Conservation (phyloP, 1,140 invertebrate species). For the Temnothorax nylanderi region DNA sequence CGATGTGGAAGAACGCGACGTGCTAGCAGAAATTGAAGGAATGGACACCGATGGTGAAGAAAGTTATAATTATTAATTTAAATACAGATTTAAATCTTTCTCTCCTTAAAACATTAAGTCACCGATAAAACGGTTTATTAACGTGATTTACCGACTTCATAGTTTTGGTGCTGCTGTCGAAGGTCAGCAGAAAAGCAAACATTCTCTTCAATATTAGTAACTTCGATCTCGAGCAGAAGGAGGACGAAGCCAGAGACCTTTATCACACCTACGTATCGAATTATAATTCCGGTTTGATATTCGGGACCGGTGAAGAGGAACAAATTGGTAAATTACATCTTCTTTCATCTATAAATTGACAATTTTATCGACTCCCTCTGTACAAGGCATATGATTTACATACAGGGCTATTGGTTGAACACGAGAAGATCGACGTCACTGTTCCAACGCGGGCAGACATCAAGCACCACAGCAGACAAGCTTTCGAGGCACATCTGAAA, state of each 20-base stretch:
- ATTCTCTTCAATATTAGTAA: slow-evolving; percentile 75
- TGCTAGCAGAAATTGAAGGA: slow-evolving; percentile 51
- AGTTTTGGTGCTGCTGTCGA: slow-evolving; percentile 77
- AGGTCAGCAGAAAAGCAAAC: slow-evolving; percentile 75
- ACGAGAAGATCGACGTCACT: slow-evolving; percentile 72
- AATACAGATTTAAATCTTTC: not conserved
- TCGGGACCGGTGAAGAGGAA: slow-evolving; percentile 35
- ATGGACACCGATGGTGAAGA: slow-evolving; percentile 76
- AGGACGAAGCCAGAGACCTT: slow-evolving; percentile 75
- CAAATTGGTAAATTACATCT: slow-evolving; percentile 37
- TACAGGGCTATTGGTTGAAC: slow-evolving; percentile 77
- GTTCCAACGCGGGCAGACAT: slow-evolving; percentile 77
- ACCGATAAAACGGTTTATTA: not conserved
- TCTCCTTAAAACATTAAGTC: not conserved
- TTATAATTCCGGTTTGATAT: slow-evolving; percentile 74
- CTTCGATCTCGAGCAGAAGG: slow-evolving; percentile 74
- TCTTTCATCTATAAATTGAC: slow-evolving; percentile 40
- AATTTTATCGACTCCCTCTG: slow-evolving; percentile 21
- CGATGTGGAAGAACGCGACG: slow-evolving; percentile 23
- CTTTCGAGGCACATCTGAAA: slow-evolving; percentile 76
- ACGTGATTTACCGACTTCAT: not conserved
- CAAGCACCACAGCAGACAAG: slow-evolving; percentile 77
- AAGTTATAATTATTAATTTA: not conserved
- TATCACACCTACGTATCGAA: slow-evolving; percentile 81
- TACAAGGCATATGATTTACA: slow-evolving; percentile 53